Base-by-base conservation (phyloP, 2,888 invertebrate species). In the Galeruca laticollis region DNA sequence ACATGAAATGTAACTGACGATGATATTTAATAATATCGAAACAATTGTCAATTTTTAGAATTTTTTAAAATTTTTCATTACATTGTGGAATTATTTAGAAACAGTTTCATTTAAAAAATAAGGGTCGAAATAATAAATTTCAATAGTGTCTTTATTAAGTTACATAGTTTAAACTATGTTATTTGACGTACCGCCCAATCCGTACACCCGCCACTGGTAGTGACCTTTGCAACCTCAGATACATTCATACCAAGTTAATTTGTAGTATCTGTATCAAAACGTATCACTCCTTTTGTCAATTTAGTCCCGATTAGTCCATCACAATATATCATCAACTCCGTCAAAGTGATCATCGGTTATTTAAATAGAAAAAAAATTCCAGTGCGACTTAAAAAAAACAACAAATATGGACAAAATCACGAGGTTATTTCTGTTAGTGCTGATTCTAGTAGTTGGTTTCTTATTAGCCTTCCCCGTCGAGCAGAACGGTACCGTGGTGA, bases 171-270 rank as follows among this genome's bases (percentile, higher is more conserved):
- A n/a, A n/a, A n/a, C n/a, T n/a, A n/a, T n/a, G n/a, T n/a, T n/a
- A n/a, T n/a, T n/a, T n/a, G n/a, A n/a, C n/a, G n/a, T n/a, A n/a
- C n/a, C n/a, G n/a, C n/a, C n/a, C 20, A 20, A 37, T 15, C 37
- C 15, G 37, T 18, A 2, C n/a, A 35, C 18, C 65, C 65, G 49
- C 31, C 57, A 20, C 43, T 65, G 65, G 6, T 47, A 33, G 9
- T 51, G 57, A 65, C 65, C 65, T 65, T 65, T 57, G 31, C 33
- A 43, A 65, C 40, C 56, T 65, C 65, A 20, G 47, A 65, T 65
- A 65, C 65, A 65, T 57, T 57, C 57, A 65, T 57, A 65, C 60
- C 61, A 68, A 51, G 60, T 71, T 63, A 68, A 71, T 71, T 67
- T 52, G 60, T 68, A 47, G 57, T 57, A 68, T 62, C 54, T 52